phyloP scores from a whole-genome alignment of 2,888 invertebrate genomes.

The Lycocerus yunnanus region DNA sequence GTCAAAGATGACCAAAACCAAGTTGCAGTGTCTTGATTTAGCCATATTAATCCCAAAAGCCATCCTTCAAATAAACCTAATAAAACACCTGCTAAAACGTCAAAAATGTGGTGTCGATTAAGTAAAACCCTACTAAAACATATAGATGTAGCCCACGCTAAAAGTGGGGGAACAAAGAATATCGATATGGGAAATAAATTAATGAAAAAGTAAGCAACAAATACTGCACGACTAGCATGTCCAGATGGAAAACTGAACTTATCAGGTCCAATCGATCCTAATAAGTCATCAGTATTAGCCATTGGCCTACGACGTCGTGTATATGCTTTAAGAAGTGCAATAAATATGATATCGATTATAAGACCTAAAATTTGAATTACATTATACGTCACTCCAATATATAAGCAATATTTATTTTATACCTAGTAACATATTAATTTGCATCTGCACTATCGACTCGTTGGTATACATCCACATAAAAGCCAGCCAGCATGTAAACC shows the following conservation, averaged over 20 bases:
- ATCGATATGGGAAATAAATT: slow-evolving; percentile 65
- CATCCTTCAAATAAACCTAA: slow-evolving; percentile 76
- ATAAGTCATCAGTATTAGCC: slow-evolving; percentile 65
- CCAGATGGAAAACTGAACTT: slow-evolving; percentile 95
- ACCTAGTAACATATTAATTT: slow-evolving; percentile 87
- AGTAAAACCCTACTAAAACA: slow-evolving; percentile 80
- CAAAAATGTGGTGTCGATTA: slow-evolving; percentile 85
- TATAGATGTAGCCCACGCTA: slow-evolving; percentile 77
- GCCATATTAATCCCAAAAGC: slow-evolving; percentile 69
- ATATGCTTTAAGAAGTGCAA: slow-evolving; percentile 78
- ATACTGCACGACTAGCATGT: slow-evolving; percentile 84
- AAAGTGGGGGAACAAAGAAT: slow-evolving; percentile 65
- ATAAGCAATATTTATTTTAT: slow-evolving; percentile 32
- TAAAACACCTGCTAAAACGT: slow-evolving; percentile 75
- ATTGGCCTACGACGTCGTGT: slow-evolving; percentile 78
- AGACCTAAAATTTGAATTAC: slow-evolving; percentile 67
- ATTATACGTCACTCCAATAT: slow-evolving; percentile 1
- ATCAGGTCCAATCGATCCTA: slow-evolving; percentile 76
- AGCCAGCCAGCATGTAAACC: slow-evolving; percentile 78
- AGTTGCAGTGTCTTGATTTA: slow-evolving; percentile 66
- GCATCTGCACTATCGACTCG: slow-evolving; percentile 73
- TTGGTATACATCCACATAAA: slow-evolving; percentile 78
- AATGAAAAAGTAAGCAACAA: slow-evolving; percentile 75
- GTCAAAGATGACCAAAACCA: slow-evolving; percentile 65
- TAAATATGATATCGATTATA: slow-evolving; percentile 76